Evolutionary conservation across 2,113 vertebrate species (phyloP).

Genomic region (Machaerirhynchus nigripectus): DNA sequence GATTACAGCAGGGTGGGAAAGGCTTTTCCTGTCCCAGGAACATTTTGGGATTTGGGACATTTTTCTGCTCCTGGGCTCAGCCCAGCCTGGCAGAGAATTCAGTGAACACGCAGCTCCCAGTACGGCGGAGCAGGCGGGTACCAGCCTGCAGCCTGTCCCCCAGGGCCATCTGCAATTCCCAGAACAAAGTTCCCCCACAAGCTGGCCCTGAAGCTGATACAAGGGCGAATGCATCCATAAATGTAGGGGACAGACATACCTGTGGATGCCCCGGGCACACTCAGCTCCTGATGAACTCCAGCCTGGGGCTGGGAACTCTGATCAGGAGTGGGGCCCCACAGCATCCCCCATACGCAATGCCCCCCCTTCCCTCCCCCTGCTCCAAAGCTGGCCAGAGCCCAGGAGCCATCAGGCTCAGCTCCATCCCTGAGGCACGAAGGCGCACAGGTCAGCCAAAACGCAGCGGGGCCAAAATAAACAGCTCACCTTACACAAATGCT

Average conservation of each 20-base stretch:
- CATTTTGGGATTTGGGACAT: constrained; percentile 4
- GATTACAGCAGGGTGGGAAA: constrained; percentile 39
- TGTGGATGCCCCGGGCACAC: background rate
- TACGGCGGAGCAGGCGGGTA: rapidly evolving
- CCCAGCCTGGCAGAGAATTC: background rate
- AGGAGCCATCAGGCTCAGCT: background rate
- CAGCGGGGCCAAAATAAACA: constrained; percentile 36
- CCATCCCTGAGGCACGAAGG: background rate
- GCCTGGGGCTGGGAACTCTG: background rate
- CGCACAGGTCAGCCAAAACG: constrained; percentile 19
- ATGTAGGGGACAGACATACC: background rate
- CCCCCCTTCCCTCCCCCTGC: background rate
- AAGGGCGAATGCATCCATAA: background rate
- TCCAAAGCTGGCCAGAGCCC: background rate
- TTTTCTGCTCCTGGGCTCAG: constrained; percentile 4
- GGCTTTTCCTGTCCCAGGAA: background rate
- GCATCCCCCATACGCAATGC: background rate
- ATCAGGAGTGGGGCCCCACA: background rate
- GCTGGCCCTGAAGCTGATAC: background rate
- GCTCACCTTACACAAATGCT: constrained; percentile 4
- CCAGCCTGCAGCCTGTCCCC: background rate
- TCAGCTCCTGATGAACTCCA: background rate
- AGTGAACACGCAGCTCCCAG: background rate
- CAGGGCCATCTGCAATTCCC: background rate
- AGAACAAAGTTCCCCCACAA: background rate